phyloP scores from a whole-genome alignment of 2,113 vertebrate species.

The Melozone crissalis region DNA sequence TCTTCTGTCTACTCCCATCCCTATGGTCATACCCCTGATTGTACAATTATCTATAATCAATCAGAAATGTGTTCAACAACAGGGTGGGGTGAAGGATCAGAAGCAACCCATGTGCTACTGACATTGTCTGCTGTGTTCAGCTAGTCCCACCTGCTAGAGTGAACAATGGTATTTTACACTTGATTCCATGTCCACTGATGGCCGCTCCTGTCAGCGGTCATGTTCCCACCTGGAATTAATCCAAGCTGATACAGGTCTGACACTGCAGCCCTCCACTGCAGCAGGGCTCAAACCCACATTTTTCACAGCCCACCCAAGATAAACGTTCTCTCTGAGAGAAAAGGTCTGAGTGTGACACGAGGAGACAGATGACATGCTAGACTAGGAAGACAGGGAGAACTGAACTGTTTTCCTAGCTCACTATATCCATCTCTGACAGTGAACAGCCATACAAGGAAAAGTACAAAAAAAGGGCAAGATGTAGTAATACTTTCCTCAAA shows the following conservation, averaged over 20 bases:
- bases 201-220: neutral
- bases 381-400: neutral
- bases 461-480: neutral
- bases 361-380: accelerated
- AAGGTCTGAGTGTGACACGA: neutral
- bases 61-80: neutral
- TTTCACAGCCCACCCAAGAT: neutral
- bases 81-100: neutral
- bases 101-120: neutral
- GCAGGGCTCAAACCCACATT: neutral
- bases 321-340: neutral
- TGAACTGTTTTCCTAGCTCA: neutral
- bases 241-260: neutral
- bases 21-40: neutral
- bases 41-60: neutral
- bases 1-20: neutral
- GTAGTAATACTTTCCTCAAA: neutral
- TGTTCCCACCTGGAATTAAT: neutral
- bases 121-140: neutral
- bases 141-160: neutral
- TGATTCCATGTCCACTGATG: neutral
- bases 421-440: neutral
- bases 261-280: neutral
- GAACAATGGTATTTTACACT: neutral
- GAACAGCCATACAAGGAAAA: neutral